Evolutionary conservation across 2,888 invertebrate genomes (phyloP).

Genomic region (Ochlodes sylvanus): DNA sequence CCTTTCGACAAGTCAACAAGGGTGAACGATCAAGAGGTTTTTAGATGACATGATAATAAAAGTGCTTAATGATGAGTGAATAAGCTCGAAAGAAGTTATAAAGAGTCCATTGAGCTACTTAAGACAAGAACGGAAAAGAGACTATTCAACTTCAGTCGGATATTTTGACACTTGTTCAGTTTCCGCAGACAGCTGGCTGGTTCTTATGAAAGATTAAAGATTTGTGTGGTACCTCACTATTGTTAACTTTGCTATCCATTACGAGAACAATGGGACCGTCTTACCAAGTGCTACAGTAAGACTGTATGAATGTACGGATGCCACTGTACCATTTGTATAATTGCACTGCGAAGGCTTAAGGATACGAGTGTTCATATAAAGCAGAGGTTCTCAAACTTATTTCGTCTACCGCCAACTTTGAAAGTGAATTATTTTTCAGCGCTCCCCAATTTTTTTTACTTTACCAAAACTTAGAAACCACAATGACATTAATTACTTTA

Average conservation of each 20-base stretch:
- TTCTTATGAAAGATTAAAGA: conserved; percentile 38
- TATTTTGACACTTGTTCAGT: conserved; percentile 32
- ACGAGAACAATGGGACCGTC: conserved; percentile 50
- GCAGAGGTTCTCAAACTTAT: no score
- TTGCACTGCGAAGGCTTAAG: conserved; percentile 45
- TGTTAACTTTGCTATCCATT: conserved; percentile 51
- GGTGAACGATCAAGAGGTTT: conserved; percentile 36
- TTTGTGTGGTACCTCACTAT: conserved; percentile 43
- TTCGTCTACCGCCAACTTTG: no score
- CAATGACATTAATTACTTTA: no score
- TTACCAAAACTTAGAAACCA: no score
- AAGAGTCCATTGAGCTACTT: conserved; percentile 23
- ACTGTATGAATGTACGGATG: conserved; percentile 53
- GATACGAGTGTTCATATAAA: conserved; percentile 37
- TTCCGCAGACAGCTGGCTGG: conserved; percentile 29
- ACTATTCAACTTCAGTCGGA: conserved; percentile 31
- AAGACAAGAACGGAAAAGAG: conserved; percentile 27
- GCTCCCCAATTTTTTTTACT: no score
- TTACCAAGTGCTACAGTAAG: conserved; percentile 47
- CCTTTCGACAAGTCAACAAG: not conserved
- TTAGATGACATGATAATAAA: conserved; percentile 25
- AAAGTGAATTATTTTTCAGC: no score
- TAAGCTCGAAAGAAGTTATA: conserved; percentile 17
- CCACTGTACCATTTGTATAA: conserved; percentile 43
- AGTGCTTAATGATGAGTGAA: conserved; percentile 25